Evolutionary conservation across 2,113 vertebrate genomes (phyloP).

Genomic region (Anseranas semipalmata): DNA sequence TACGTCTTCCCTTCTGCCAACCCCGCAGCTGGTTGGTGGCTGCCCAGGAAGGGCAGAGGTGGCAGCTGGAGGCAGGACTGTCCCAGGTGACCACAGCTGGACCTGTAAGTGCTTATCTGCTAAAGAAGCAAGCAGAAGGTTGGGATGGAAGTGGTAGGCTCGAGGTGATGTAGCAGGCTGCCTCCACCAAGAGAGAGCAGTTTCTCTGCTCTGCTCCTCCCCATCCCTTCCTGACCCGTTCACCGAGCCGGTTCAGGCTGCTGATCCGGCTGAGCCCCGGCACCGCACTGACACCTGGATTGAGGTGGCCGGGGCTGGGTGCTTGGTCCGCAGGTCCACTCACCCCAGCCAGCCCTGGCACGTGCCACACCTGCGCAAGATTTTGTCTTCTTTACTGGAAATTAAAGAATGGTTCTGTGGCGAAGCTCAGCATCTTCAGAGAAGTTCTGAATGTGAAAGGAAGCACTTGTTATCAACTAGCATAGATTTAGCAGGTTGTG

Average conservation of each 20-base stretch:
- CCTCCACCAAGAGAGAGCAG: background rate
- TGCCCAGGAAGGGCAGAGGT: background rate
- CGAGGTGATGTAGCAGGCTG: background rate
- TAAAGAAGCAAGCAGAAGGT: background rate
- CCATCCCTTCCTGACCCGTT: background rate
- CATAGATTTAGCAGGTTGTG: background rate
- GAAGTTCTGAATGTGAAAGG: background rate
- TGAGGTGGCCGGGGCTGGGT: fast-evolving
- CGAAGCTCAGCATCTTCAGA: background rate
- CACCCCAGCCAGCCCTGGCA: fast-evolving
- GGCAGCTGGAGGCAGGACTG: background rate
- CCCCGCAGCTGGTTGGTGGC: background rate
- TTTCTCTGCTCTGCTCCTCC: background rate
- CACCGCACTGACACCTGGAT: background rate
- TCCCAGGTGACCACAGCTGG: background rate
- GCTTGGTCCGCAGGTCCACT: background rate
- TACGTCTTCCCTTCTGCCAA: background rate
- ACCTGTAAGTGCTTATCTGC: background rate
- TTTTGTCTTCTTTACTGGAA: background rate
- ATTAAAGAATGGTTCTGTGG: background rate
- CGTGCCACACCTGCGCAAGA: background rate
- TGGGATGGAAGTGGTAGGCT: background rate
- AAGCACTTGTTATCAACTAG: background rate
- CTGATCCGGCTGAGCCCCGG: background rate
- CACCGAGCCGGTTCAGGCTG: fast-evolving